Evolutionary conservation across 2,888 invertebrate species (phyloP), one percentile per base, ranked within the genome.

Genomic region (Caenorhabditis auriculariae): DNA sequence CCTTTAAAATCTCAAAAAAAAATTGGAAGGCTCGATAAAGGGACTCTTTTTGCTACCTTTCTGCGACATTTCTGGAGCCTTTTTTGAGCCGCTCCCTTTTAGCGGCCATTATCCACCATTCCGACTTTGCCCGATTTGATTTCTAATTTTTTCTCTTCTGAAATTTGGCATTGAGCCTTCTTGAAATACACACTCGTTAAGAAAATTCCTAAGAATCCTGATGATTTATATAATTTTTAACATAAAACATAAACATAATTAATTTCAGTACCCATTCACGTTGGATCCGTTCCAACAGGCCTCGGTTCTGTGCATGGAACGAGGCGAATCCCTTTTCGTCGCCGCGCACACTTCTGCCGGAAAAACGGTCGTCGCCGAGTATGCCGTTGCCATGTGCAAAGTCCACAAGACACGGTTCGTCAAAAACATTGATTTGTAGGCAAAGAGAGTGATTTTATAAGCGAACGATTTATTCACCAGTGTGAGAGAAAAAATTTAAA

Each of bases 291-390:
- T 99, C 82, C 98, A 99, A 82, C 94, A 98, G 84, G 90, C 91
- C 26, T 95, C 98, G 1, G 91, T 99, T 59, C 84, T 95, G 5
- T 91, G 91, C 82, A 84, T 99, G 52, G 96, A 98, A 84, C 89
- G 63, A 19, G 66, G 91, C 15, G 89, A 93, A 75, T 92, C 93
- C 82, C 93, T 99, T 0, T 96, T 99, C 83, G 95, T 99, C 0
- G 94, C 98, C 0, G 98, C 98, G 0, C 98, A 99, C 82, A 99
- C 98, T 0, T 98, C 98, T 0, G 98, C 98, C 7, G 72, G 85
- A 6, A 99, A 99, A 85, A 99, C 98, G 0, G 96, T 94, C 0
- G 94, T 99, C 0, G 98, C 98, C 0, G 98, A 98, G 84, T 99
- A 98, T 83, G 98, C 98, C 0, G 93, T 99, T 71, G 96, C 96